Evolutionary conservation across 2,797 vertebrate species (phyloP).

Genomic region (Myioborus melanocephalus): DNA sequence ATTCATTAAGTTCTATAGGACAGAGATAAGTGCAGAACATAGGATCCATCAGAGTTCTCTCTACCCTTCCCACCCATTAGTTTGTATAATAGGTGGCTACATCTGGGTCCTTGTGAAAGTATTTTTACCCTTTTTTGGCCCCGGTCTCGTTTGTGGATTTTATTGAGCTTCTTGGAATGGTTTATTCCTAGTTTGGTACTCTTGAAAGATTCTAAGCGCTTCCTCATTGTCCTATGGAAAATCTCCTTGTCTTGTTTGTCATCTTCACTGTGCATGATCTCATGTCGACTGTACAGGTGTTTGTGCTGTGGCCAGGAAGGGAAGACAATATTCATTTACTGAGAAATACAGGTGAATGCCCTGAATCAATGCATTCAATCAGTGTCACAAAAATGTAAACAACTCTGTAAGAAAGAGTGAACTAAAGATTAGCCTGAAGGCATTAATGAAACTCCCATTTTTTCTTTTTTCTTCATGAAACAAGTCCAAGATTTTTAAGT

Average conservation of each 20-base stretch:
- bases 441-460: not conserved
- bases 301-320: constrained; percentile 79
- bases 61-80: not conserved
- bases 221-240: constrained; percentile 97
- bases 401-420: not conserved
- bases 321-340: constrained; percentile 26
- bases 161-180: constrained; percentile 85
- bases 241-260: constrained; percentile 95
- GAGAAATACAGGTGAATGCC: not conserved
- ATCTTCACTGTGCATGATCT: constrained; percentile 83
- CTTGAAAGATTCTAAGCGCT: constrained; percentile 93
- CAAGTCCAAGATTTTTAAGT: not conserved
- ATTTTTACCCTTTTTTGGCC: constrained; percentile 83
- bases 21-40: not conserved
- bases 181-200: constrained; percentile 88
- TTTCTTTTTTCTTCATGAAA: not conserved
- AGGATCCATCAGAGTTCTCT: not conserved
- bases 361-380: not conserved
- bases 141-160: constrained; percentile 85
- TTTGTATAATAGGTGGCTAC: not conserved
- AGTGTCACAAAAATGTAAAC: not conserved
- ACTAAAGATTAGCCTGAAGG: not conserved
- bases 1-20: not conserved
- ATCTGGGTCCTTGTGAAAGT: not conserved
- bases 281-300: constrained; percentile 90